These are phyloP conservation scores for Abscondita cerata DNA, from an alignment of 2,888 invertebrate species.

Conservation along the genomic window DNA sequence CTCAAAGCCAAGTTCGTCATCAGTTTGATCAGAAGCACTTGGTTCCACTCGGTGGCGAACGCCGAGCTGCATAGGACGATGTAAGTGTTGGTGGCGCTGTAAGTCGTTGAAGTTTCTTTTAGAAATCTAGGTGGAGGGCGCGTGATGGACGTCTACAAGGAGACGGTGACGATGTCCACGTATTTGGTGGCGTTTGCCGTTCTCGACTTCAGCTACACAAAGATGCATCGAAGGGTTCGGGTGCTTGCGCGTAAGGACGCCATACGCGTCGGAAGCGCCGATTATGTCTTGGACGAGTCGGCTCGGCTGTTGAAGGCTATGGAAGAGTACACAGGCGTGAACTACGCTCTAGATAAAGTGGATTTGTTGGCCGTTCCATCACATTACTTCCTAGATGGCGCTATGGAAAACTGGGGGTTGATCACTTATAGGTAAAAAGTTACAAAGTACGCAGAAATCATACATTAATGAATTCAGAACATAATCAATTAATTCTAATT, in stretches of 20 bases:
- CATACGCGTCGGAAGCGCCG: conserved; percentile 52
- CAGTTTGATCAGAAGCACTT: conserved; percentile 49
- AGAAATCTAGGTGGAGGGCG: conserved; percentile 21
- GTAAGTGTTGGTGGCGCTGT: conserved; percentile 12
- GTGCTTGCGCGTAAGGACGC: conserved; percentile 57
- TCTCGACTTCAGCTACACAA: conserved; percentile 61
- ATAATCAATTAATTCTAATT: no score
- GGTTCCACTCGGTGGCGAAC: conserved; percentile 28
- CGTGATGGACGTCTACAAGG: conserved; percentile 45
- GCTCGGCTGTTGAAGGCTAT: conserved; percentile 58
- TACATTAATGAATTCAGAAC: no score
- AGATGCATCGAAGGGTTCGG: not conserved
- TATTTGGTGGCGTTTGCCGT: conserved; percentile 83
- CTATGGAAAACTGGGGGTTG: conserved; percentile 92
- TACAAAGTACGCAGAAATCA: no score
- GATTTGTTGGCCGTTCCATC: conserved; percentile 81
- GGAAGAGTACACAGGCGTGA: conserved; percentile 64
- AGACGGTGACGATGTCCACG: conserved; percentile 70
- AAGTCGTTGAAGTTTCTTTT: conserved; percentile 3
- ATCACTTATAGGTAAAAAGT: conserved; percentile 22
- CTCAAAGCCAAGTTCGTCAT: conserved; percentile 54
- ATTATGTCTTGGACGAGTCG: conserved; percentile 58
- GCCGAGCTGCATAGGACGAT: conserved; percentile 13
- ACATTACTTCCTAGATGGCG: conserved; percentile 69
- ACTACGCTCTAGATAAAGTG: conserved; percentile 69